A percentile compares a stretch with the other conserved stretches of the same genome.
Conservation (phyloP, 2,113 vertebrate genomes). For the Neomonachus schauinslandi region DNA sequence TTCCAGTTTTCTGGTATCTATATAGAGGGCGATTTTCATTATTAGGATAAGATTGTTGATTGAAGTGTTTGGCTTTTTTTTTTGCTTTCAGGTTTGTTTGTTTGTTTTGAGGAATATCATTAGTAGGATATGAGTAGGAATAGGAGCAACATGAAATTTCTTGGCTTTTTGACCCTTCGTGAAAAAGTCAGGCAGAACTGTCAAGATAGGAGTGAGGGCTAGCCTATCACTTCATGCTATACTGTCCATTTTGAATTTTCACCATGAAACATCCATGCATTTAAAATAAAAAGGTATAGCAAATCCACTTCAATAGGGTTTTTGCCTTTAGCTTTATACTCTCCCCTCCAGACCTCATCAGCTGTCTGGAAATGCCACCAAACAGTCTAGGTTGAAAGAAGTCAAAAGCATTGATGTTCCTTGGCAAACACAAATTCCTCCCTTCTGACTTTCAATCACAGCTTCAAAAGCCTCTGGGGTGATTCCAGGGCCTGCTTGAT, state of each 20-base stretch:
- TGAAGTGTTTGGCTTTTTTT: background rate
- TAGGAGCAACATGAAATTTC: constrained; percentile 27
- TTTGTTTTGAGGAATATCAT: background rate
- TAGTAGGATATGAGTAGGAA: background rate
- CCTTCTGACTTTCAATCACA: constrained; percentile 43
- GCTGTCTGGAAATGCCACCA: constrained; percentile 38
- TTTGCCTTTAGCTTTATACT: constrained; percentile 7
- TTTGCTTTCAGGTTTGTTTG: background rate
- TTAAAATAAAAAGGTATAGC: constrained; percentile 30
- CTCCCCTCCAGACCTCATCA: background rate
- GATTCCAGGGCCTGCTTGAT: background rate
- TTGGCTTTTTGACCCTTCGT: background rate
- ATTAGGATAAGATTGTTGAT: background rate
- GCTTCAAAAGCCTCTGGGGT: constrained; percentile 16
- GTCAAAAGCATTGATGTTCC: constrained; percentile 52
- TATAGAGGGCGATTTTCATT: background rate
- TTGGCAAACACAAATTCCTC: constrained; percentile 15
- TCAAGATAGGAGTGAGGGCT: background rate
- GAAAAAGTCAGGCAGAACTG: background rate
- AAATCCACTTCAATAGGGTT: constrained; percentile 5
- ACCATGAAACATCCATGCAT: constrained; percentile 6
- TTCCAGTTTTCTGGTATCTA: background rate
- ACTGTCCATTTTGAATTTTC: constrained; percentile 31
- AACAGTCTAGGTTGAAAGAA: constrained; percentile 36
- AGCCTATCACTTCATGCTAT: background rate